Percentiles rank a stretch among this genome's conserved stretches.
Conservation (phyloP, 2,113 vertebrate species). For the Rhinopomastus cyanomelas region DNA sequence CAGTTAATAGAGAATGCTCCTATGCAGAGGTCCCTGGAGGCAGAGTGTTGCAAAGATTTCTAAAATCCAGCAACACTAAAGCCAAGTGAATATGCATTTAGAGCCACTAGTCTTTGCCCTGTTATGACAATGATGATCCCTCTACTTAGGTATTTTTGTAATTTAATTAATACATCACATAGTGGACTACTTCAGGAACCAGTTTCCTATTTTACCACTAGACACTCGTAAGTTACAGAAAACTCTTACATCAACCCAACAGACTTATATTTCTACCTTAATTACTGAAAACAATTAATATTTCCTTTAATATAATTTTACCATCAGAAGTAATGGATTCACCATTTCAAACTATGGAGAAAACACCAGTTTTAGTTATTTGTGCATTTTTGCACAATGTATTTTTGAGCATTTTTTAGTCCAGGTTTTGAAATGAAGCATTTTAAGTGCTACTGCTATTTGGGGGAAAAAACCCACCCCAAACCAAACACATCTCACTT, state of each 20-base stretch:
- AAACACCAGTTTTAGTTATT: neutral
- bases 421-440: neutral
- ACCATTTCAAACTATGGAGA: neutral
- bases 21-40: neutral
- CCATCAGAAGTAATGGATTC: neutral
- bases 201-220: neutral
- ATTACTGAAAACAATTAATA: neutral
- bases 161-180: neutral
- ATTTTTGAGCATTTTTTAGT: neutral
- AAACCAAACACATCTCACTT: neutral
- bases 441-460: neutral
- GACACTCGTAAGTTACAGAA: neutral
- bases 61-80: neutral
- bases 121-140: neutral
- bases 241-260: neutral
- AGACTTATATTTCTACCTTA: neutral
- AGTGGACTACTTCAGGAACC: neutral
- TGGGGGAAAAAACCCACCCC: neutral
- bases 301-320: neutral
- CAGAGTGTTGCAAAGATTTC: neutral
- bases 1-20: neutral
- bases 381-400: no score
- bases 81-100: neutral
- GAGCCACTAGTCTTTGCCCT: neutral
- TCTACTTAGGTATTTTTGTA: neutral